Percentiles rank a stretch among this genome's conserved stretches.
Evolutionary conservation across 2,888 invertebrate genomes (phyloP).

Genomic region (Drosophila ochracea): DNA sequence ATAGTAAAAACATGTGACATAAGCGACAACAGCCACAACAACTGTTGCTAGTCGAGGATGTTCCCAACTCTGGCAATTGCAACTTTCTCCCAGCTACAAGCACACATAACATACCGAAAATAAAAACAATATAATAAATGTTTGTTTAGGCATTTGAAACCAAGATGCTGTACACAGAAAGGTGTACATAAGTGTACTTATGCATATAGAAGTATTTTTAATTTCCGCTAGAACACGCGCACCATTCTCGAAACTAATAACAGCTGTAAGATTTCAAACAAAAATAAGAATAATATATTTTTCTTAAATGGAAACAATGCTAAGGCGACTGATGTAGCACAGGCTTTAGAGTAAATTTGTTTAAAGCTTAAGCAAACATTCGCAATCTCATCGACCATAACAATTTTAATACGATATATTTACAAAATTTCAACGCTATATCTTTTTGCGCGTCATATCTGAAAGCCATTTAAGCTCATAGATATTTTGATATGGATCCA

Average conservation of each 20-base stretch:
- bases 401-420: conserved; percentile 27
- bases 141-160: conserved; percentile 31
- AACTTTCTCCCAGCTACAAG: conserved; percentile 53
- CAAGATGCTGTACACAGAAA: conserved; percentile 9
- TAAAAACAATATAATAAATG: conserved; percentile 1
- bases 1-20: conserved; percentile 57
- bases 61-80: conserved; percentile 42
- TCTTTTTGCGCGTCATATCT: conserved; percentile 6
- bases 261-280: conserved; percentile 59
- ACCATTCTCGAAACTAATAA: conserved; percentile 26
- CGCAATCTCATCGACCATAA: conserved; percentile 8
- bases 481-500: conserved; percentile 7
- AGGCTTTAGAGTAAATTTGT: conserved; percentile 44
- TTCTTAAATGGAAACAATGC: conserved; percentile 41
- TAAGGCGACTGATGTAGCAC: conserved; percentile 44
- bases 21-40: conserved; percentile 45
- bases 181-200: neutral
- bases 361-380: conserved; percentile 44
- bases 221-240: conserved; percentile 51
- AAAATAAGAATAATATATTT: conserved; percentile 22
- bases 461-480: neutral
- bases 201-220: conserved; percentile 18
- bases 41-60: conserved; percentile 10
- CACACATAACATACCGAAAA: neutral
- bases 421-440: conserved; percentile 20